phyloP scores from a whole-genome alignment of 2,888 invertebrate genomes.

The Agonum fuliginosum region DNA sequence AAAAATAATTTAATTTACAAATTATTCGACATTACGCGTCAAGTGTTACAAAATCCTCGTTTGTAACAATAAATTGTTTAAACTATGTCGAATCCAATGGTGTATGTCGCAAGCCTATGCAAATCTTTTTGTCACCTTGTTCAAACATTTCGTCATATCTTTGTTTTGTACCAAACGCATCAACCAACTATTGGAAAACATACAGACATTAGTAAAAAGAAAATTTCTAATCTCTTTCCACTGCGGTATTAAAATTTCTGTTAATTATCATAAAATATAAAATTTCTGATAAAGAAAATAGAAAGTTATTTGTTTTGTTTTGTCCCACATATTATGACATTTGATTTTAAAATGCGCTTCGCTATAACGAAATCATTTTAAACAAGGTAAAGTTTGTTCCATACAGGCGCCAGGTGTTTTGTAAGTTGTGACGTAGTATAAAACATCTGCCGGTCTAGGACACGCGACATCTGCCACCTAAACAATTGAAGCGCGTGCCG shows the following conservation, averaged over 20 bases:
- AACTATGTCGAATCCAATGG: too few species aligned
- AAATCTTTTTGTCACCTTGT: not conserved
- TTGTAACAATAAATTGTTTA: not conserved
- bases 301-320: conserved; percentile 12
- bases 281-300: conserved; percentile 21
- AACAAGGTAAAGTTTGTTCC: too few species aligned
- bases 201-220: not conserved
- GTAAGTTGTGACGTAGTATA: not conserved
- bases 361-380: too few species aligned
- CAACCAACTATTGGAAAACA: not conserved
- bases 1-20: too few species aligned
- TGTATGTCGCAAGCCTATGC: not conserved
- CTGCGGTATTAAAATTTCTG: conserved; percentile 14
- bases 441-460: conserved; percentile 12
- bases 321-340: conserved; percentile 16
- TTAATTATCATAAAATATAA: conserved; percentile 30
- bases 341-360: too few species aligned
- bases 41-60: not conserved
- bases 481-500: not conserved
- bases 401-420: not conserved
- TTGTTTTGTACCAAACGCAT: not conserved
- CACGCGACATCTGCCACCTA: conserved; percentile 13
- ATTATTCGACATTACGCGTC: too few species aligned
- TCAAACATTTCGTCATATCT: not conserved
- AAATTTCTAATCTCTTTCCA: conserved; percentile 8